Percentiles rank a stretch among this genome's conserved stretches.
Conservation (phyloP, 1,140 invertebrate genomes). For the Penaeus vannamei region DNA sequence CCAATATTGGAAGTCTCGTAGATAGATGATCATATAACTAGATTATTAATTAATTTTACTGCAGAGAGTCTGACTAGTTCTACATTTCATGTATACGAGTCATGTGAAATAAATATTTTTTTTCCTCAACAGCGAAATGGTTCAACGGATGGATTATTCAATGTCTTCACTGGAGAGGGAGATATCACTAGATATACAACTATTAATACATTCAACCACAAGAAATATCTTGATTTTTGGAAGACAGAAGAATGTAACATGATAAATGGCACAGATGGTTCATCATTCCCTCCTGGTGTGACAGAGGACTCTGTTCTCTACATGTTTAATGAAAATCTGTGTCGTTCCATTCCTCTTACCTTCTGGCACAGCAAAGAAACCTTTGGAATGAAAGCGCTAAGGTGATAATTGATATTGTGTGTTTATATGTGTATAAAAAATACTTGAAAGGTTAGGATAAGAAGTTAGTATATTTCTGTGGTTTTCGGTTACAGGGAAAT, state of each 20-base stretch:
- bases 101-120: background rate
- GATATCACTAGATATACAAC: conserved; percentile 82
- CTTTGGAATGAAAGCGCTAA: conserved; percentile 80
- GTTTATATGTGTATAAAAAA: too few relatives aligned
- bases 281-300: conserved; percentile 89
- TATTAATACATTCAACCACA: conserved; percentile 81
- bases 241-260: conserved; percentile 83
- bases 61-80: too few relatives aligned
- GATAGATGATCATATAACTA: too few relatives aligned
- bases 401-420: conserved; percentile 37
- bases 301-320: conserved; percentile 81
- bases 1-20: too few relatives aligned
- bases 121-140: conserved; percentile 78
- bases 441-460: too few relatives aligned
- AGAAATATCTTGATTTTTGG: conserved; percentile 82
- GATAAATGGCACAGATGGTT: conserved; percentile 87
- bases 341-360: conserved; percentile 81
- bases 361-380: conserved; percentile 78
- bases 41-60: too few relatives aligned
- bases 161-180: conserved; percentile 83
- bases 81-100: background rate
- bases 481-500: too few relatives aligned
- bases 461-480: too few relatives aligned
- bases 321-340: conserved; percentile 88
- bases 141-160: conserved; percentile 82